Conservation (phyloP, 2,888 invertebrate species). For the Eristalis arbustorum region DNA sequence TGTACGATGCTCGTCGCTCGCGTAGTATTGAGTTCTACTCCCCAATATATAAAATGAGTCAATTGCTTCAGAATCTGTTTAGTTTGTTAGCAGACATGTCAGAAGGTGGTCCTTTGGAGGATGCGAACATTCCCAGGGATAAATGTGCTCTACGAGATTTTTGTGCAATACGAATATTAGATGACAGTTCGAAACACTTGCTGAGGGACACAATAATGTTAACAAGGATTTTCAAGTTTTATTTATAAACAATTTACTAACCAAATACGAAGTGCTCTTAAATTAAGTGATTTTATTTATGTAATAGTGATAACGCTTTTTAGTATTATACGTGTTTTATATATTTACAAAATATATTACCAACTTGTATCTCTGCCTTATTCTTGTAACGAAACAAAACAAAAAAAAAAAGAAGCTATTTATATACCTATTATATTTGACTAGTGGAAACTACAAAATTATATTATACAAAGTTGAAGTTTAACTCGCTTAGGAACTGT, state of each 20-base stretch:
- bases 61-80: constrained; percentile 67
- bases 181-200: not conserved
- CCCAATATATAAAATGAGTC: constrained; percentile 67
- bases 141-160: constrained; percentile 54
- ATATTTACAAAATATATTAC: constrained; percentile 44
- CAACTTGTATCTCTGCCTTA: constrained; percentile 29
- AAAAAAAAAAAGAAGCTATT: constrained; percentile 18
- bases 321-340: constrained; percentile 49
- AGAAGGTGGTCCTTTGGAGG: constrained; percentile 55
- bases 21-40: constrained; percentile 8
- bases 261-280: constrained; percentile 65
- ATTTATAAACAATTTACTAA: constrained; percentile 21
- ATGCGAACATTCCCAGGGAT: constrained; percentile 37
- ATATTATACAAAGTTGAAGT: constrained; percentile 20
- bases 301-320: constrained; percentile 61
- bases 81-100: constrained; percentile 63
- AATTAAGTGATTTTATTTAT: constrained; percentile 65
- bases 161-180: not conserved
- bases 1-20: constrained; percentile 41
- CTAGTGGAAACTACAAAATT: not conserved
- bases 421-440: not conserved
- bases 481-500: constrained; percentile 22
- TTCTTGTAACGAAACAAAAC: constrained; percentile 12
- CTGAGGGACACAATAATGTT: not conserved
- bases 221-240: constrained; percentile 6